These are phyloP conservation scores for Sus scrofa DNA, from an alignment of 2,113 vertebrate species.

Conservation along the genomic window T2T-Sscrofa CM000815.6:102310501-102311000, in stretches of 20 bases:
- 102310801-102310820: neutral
- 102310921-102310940: neutral
- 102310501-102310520: slow-evolving; percentile 65
- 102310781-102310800: neutral
- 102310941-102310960: neutral
- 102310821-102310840: slow-evolving; percentile 3
- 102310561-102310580: neutral
- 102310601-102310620: neutral
- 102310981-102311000: neutral
- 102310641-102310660: neutral
- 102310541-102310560: neutral
- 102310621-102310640: neutral
- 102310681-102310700: slow-evolving; percentile 18
- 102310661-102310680: neutral
- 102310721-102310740: neutral
- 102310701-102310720: neutral
- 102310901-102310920: slow-evolving; percentile 24
- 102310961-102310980: neutral
- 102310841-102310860: neutral
- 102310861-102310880: slow-evolving; percentile 20
- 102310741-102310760: neutral
- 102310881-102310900: slow-evolving; percentile 9
- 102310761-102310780: neutral
- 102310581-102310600: neutral
- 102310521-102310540: neutral